Evolutionary conservation across 2,888 invertebrate species (phyloP), one percentile per base, ranked within the genome.

Genomic region (Torymus texanus): DNA sequence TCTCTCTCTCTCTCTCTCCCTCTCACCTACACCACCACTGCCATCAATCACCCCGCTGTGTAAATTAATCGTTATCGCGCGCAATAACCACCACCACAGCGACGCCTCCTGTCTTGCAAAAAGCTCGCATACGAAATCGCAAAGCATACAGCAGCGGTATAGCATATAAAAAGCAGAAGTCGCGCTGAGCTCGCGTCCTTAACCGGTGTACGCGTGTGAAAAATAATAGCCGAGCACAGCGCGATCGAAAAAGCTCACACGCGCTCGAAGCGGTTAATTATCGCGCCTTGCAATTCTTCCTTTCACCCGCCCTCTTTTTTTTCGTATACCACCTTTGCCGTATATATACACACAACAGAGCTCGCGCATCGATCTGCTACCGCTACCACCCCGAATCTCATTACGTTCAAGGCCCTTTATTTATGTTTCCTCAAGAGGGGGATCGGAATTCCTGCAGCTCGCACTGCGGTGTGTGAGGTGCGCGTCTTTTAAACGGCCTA

Each of bases 331-430:
- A 41, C 41, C 41, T 5, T 0, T 5, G 41, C 10, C 21, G 21
- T 21, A 21, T 21, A 21, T 21, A 21, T 21, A 21, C 21, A 21
- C 21, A 41, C 10, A 41, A 41, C 41, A 41, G 41, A 41, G 41
- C 18, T 16, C 56, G 14, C 21, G 59, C 8, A 71, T 55, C 55
- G 62, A 66, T 66, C 66, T 5, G 41, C 41, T 8, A 8, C 41
- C 8, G 41, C 41, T 8, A 0, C 41, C 41, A 8, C 50, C 50
- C 21, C 67, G 65, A 56, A 65, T 78, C 72, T 78, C 77, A 21
- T 78, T 72, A 78, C 21, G n/a, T 12, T 16, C 55, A 41, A 13
- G 66, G 14, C 61, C 68, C 18, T 61, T 76, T 75, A 75, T 75
- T 68, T 70, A 70, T 56, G 68, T 70, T 58, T 58, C 68, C 68